Evolutionary conservation across 2,888 invertebrate genomes (phyloP).

Genomic region (Hemaris fuciformis): DNA sequence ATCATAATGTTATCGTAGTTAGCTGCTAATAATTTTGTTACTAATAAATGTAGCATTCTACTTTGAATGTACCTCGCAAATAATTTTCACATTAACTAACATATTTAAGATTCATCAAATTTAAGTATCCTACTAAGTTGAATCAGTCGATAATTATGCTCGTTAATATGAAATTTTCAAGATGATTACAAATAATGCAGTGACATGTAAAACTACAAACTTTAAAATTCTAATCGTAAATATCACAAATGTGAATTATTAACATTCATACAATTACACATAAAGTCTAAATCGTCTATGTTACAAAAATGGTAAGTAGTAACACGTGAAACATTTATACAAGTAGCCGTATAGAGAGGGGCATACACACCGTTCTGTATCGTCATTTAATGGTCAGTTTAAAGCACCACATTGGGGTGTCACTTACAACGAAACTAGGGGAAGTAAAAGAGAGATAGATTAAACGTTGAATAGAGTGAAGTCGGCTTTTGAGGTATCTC

Average conservation of each 20-base stretch:
- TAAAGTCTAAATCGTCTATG: constrained; percentile 17
- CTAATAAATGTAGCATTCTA: not conserved
- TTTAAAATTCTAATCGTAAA: constrained; percentile 31
- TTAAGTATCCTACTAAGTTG: not conserved
- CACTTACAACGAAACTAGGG: too few species aligned
- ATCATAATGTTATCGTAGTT: not conserved
- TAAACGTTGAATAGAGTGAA: too few species aligned
- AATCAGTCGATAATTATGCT: not conserved
- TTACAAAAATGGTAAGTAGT: not conserved
- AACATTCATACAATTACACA: constrained; percentile 25
- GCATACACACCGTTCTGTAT: too few species aligned
- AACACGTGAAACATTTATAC: not conserved
- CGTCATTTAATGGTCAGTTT: too few species aligned
- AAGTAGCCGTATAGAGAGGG: too few species aligned
- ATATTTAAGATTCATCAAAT: not conserved
- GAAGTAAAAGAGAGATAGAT: too few species aligned
- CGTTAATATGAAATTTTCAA: not conserved
- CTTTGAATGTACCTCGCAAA: not conserved
- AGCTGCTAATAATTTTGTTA: not conserved
- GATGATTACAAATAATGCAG: not conserved
- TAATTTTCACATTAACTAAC: not conserved
- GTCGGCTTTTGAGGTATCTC: too few species aligned
- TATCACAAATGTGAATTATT: constrained; percentile 45
- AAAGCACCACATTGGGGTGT: too few species aligned
- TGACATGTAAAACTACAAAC: not conserved